A percentile compares a stretch with the other conserved stretches of the same genome.
phyloP scores from a whole-genome alignment of 2,113 vertebrate species.

The Mus musculus region GRCm39 chr6:16218501-16219000 shows the following conservation, averaged over 20 bases:
- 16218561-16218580: not conserved
- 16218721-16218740: not conserved
- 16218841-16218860: not conserved
- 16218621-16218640: not conserved
- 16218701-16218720: not conserved
- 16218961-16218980: not conserved
- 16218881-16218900: not conserved
- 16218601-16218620: not conserved
- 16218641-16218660: not conserved
- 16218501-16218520: not conserved
- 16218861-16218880: not conserved
- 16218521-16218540: not conserved
- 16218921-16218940: not conserved
- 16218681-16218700: not conserved
- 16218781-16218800: not conserved
- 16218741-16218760: not conserved
- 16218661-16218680: not conserved
- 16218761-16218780: not conserved
- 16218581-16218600: not conserved
- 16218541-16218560: not conserved
- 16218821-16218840: not conserved
- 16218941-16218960: not conserved
- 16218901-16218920: not conserved
- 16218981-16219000: not conserved
- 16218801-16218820: not conserved